phyloP scores from a whole-genome alignment of 2,888 invertebrate species.

The Zhuqinia jingwanae region DNA sequence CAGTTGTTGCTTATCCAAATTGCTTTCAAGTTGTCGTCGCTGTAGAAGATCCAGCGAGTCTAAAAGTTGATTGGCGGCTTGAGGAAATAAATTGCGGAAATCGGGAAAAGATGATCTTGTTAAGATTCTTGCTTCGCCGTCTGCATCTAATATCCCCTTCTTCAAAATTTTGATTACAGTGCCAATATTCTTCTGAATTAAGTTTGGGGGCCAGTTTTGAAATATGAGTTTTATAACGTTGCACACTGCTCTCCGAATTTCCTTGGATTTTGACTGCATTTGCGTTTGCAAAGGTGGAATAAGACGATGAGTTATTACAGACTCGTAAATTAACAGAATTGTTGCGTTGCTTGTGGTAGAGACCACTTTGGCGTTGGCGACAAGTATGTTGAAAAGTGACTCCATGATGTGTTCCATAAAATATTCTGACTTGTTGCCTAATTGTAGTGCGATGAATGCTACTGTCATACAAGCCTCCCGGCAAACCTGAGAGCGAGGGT shows the following conservation, averaged over 20 bases:
- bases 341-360: constrained; percentile 74
- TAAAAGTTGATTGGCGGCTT: constrained; percentile 92
- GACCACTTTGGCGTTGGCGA: constrained; percentile 96
- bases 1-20: constrained; percentile 68
- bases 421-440: constrained; percentile 92
- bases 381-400: constrained; percentile 93
- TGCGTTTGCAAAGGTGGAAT: constrained; percentile 90
- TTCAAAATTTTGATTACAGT: constrained; percentile 91
- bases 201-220: constrained; percentile 92
- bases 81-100: constrained; percentile 85
- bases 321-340: constrained; percentile 75
- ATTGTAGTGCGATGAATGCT: constrained; percentile 92
- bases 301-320: constrained; percentile 87
- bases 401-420: constrained; percentile 92
- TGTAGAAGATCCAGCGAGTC: constrained; percentile 90
- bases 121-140: constrained; percentile 91
- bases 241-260: constrained; percentile 89
- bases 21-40: constrained; percentile 84
- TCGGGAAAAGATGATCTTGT: constrained; percentile 83
- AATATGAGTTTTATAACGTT: constrained; percentile 92
- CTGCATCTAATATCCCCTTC: constrained; percentile 95
- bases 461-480: constrained; percentile 97
- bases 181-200: constrained; percentile 90
- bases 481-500: constrained; percentile 90
- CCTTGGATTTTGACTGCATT: constrained; percentile 93